A percentile compares a stretch with the other conserved stretches of the same genome.
phyloP scores from a whole-genome alignment of 2,113 vertebrate genomes.

The Octodon degus region DNA sequence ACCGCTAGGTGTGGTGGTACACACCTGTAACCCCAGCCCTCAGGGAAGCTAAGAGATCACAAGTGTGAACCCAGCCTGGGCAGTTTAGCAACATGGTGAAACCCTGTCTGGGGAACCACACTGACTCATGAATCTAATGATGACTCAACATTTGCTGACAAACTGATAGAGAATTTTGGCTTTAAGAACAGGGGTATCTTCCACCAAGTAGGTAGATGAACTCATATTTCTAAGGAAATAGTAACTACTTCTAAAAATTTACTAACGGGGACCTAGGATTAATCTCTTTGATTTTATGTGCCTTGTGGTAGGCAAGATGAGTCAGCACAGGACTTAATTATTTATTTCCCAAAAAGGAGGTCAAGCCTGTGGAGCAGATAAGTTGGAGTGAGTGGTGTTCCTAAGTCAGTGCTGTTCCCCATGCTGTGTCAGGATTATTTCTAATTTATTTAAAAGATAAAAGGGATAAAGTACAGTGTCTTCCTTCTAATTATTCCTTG shows the following conservation, averaged over 20 bases:
- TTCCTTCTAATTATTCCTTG: neutral
- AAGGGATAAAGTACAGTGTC: neutral
- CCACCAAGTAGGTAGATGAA: neutral
- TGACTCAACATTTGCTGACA: neutral
- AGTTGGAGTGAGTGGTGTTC: neutral
- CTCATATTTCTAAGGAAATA: neutral
- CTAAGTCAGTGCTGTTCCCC: neutral
- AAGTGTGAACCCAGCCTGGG: neutral
- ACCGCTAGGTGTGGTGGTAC: accelerated
- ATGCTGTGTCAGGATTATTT: neutral
- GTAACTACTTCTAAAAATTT: neutral
- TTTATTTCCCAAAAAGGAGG: neutral
- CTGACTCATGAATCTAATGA: neutral
- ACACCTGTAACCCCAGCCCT: neutral
- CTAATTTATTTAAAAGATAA: neutral
- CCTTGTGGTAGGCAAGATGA: neutral
- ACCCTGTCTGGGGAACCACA: neutral
- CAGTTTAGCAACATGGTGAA: neutral
- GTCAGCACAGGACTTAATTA: neutral
- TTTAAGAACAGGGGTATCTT: constrained; percentile 20
- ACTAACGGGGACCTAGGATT: neutral
- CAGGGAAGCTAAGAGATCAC: neutral
- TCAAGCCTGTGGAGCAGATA: neutral
- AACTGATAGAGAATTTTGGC: neutral
- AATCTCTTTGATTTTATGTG: neutral